Base-by-base conservation (phyloP, 2,797 vertebrate genomes). In the Labroides dimidiatus region DNA sequence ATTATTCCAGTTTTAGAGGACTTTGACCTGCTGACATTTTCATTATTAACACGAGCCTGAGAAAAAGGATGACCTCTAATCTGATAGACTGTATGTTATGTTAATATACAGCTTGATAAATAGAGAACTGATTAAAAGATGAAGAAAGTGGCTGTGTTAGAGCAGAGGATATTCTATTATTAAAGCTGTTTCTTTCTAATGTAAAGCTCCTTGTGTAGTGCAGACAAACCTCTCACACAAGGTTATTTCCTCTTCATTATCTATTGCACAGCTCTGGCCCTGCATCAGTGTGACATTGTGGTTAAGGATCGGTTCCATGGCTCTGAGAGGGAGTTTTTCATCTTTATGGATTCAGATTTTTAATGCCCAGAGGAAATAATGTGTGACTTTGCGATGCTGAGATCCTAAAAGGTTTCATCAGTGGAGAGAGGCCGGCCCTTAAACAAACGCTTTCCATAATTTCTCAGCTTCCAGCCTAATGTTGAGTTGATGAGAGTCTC, bases 401-500 rank as follows among this genome's bases (percentile, higher is more conserved):
- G 24, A 53, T 41, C 2, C 4, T 53, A 57, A 69, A 80, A 72
- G 59, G 61, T 82, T 85, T 78, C 64, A 85, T 86, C 67, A 63
- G 63, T 47, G 37, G 11, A 27, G 59, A 69, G 75, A 66, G 57
- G 63, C 47, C 21, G 8, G 44, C 33, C 65, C 66, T 83, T 77
- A 71, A 81, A 72, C 6, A n/a, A 79, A 61, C 10, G 36, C 66
- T 74, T 73, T 79, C 59, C 50, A 69, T 86, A 80, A 83, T 86
- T 79, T 85, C 72, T 66, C 69, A 66, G 72, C 71, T 89, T 81
- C 63, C 6, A 78, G 77, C 47, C 45, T 76, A 70, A 88, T 86
- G 74, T 89, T 84, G 64, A 72, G 71, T 74, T 83, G 78, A 85
- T 80, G 84, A 82, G 79, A 72, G 39, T 76, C 64, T 72, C 63